These are phyloP conservation scores for Dolichotis patagonum DNA, from an alignment of 2,113 vertebrate species.

Conservation along the genomic window DNA sequence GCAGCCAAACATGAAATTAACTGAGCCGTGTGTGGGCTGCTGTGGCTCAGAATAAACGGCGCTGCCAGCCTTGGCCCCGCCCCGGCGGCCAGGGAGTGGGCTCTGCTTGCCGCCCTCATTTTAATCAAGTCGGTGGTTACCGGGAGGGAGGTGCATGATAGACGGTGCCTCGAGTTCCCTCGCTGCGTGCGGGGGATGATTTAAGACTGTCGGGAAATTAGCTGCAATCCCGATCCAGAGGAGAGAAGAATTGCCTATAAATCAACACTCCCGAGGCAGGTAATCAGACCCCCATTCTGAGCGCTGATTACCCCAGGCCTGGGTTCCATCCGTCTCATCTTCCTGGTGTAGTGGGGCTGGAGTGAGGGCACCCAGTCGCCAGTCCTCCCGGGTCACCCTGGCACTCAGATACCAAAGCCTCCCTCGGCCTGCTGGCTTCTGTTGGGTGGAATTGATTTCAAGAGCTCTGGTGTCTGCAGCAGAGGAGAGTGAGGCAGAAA, in stretches of 20 bases:
- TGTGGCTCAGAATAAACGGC: conserved; percentile 63
- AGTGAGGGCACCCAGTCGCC: not conserved
- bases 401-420: not conserved
- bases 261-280: conserved; percentile 74
- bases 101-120: not conserved
- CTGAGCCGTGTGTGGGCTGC: conserved; percentile 68
- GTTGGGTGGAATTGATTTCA: not conserved
- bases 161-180: not conserved
- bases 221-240: conserved; percentile 44
- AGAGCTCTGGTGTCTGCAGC: not conserved
- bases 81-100: not conserved
- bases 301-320: conserved; percentile 39
- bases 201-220: conserved; percentile 71
- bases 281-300: conserved; percentile 70
- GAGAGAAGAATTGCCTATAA: conserved; percentile 65
- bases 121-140: conserved; percentile 69
- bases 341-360: not conserved
- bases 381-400: not conserved
- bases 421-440: not conserved
- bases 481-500: not conserved
- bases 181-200: not conserved
- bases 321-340: not conserved
- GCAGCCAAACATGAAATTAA: conserved; percentile 81
- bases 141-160: not conserved
- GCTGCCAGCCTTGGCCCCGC: not conserved